Percentiles rank a stretch among this genome's conserved stretches.
Conservation (phyloP, 2,888 invertebrate species). For the Chaetogeoica ovagalla region DNA sequence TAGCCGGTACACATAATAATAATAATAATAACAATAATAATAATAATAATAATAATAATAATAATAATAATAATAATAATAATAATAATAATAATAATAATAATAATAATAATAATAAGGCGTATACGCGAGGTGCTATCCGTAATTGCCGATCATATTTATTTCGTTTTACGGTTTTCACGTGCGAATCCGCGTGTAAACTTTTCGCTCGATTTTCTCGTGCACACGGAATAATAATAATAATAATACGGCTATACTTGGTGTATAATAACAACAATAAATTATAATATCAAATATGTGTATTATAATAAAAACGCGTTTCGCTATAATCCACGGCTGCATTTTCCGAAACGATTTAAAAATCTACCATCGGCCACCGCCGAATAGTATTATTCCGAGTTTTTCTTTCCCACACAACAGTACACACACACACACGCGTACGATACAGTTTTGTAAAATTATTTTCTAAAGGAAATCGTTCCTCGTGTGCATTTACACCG, state of each 20-base stretch:
- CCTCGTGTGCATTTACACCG: neutral
- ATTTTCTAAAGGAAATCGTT: neutral
- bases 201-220: constrained; percentile 6
- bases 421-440: neutral
- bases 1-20: no score
- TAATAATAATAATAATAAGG: no score
- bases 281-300: neutral
- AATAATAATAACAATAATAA: no score
- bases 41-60: no score
- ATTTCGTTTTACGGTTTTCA: constrained; percentile 40
- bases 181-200: constrained; percentile 16
- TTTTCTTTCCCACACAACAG: constrained; percentile 1
- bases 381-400: neutral
- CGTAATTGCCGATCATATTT: neutral
- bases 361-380: neutral
- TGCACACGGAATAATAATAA: no score
- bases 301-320: neutral
- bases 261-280: neutral
- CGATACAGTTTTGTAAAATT: neutral
- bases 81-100: no score
- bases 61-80: no score
- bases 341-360: constrained; percentile 4
- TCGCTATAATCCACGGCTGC: no score
- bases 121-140: no score
- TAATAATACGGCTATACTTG: no score